Percentiles rank a stretch among this genome's conserved stretches.
Evolutionary conservation across 2,113 vertebrate genomes (phyloP).

Genomic region (Turdus rufiventris): DNA sequence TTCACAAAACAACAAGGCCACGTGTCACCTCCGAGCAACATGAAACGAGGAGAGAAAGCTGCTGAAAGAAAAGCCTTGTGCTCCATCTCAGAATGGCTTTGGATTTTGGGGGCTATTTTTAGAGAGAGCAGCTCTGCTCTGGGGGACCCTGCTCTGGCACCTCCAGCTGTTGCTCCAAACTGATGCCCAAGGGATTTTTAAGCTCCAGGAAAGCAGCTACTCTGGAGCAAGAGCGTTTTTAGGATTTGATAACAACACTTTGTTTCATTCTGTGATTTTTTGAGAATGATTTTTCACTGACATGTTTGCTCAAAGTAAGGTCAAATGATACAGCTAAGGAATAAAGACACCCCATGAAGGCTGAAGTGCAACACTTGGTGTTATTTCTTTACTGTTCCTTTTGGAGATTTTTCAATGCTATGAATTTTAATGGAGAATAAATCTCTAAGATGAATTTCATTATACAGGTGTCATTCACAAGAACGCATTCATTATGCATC

Average conservation of each 20-base stretch:
- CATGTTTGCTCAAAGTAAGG: not conserved
- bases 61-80: not conserved
- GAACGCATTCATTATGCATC: rapidly evolving
- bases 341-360: not conserved
- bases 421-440: not conserved
- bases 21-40: not conserved
- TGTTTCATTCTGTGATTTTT: not conserved
- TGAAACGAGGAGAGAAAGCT: not conserved
- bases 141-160: not conserved
- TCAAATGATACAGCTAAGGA: not conserved
- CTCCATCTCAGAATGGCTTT: not conserved
- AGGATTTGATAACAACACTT: not conserved
- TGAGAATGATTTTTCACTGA: not conserved
- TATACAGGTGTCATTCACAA: not conserved
- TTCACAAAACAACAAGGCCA: not conserved
- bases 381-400: not conserved
- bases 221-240: not conserved
- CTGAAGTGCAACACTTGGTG: not conserved
- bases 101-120: not conserved
- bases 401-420: not conserved
- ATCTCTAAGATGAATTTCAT: not conserved
- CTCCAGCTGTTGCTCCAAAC: not conserved
- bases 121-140: not conserved
- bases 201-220: not conserved
- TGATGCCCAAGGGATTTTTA: not conserved